Conservation (phyloP, 30 jellyfish, hydroid and myxozoan species). For the Aurelia aurita region DNA sequence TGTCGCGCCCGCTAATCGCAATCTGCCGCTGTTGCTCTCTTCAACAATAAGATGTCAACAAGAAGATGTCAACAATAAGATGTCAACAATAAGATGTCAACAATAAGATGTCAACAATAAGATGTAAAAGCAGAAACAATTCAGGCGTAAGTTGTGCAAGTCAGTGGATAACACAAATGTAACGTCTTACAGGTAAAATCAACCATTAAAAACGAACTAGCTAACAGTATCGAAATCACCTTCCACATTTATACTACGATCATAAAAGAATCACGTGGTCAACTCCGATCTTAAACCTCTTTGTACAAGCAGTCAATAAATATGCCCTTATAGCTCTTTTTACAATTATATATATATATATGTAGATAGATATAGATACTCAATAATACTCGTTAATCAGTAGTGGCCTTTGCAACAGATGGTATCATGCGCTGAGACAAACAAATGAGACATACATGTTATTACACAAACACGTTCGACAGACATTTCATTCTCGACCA, state of each 20-base stretch:
- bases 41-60: not conserved
- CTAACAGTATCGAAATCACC: conserved; percentile 38
- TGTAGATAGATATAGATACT: not conserved
- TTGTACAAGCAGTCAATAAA: conserved; percentile 70
- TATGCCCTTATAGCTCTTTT: conserved; percentile 66
- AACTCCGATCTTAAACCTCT: conserved; percentile 45
- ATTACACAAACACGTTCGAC: too few relatives aligned
- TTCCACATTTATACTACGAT: not conserved
- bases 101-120: not conserved
- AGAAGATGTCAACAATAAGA: not conserved
- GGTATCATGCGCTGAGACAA: not conserved
- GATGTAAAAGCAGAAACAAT: not conserved
- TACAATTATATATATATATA: conserved; percentile 46
- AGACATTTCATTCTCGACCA: too few relatives aligned
- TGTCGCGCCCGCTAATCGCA: too few relatives aligned
- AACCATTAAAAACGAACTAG: conserved; percentile 24
- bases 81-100: not conserved
- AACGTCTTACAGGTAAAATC: conserved; percentile 34
- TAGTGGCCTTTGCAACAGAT: not conserved
- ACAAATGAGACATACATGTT: too few relatives aligned
- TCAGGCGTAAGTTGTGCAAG: not conserved
- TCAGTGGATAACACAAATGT: conserved; percentile 12
- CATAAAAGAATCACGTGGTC: conserved; percentile 16
- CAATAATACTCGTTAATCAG: not conserved
- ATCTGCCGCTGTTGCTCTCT: too few relatives aligned